Conservation (phyloP, 2,113 vertebrate species). For the Rhipidura dahli region DNA sequence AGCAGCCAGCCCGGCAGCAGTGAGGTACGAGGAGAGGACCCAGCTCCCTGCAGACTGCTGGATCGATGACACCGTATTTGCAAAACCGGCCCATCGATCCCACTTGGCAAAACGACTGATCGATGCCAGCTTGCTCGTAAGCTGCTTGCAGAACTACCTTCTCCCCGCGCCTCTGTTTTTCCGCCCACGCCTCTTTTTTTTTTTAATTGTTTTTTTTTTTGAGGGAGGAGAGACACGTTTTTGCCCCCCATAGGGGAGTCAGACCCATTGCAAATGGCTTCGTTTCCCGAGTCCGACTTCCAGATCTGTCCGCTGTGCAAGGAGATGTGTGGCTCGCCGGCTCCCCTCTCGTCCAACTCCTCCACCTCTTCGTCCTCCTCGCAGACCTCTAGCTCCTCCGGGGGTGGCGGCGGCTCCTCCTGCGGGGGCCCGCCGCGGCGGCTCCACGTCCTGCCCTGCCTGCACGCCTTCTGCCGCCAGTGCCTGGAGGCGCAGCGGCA, state of each 20-base stretch:
- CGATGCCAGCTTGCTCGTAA: conserved; percentile 50
- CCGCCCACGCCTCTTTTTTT: not conserved
- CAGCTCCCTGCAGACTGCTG: conserved; percentile 22
- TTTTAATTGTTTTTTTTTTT: not conserved
- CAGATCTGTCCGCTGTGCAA: conserved; percentile 92
- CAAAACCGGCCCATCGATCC: conserved; percentile 59
- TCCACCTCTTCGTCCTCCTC: conserved; percentile 89
- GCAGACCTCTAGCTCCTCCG: conserved; percentile 78
- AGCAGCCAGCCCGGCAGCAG: not conserved
- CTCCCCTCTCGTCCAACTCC: conserved; percentile 85
- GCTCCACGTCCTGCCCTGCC: conserved; percentile 89
- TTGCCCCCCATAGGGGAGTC: not conserved
- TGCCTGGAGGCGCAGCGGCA: conserved; percentile 88
- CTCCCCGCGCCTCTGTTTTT: not conserved
- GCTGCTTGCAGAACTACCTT: conserved; percentile 31
- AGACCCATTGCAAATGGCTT: conserved; percentile 83
- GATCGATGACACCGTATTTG: conserved; percentile 57
- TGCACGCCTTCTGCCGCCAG: conserved; percentile 91
- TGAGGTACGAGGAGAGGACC: conserved; percentile 3
- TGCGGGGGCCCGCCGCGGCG: conserved; percentile 72
- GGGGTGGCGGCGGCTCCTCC: conserved; percentile 61
- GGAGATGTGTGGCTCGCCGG: conserved; percentile 89
- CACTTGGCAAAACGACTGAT: conserved; percentile 67
- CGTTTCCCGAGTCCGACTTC: conserved; percentile 89
- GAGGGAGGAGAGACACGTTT: not conserved